Evolutionary conservation across 2,888 invertebrate genomes (phyloP).

Genomic region (Galeruca laticollis): DNA sequence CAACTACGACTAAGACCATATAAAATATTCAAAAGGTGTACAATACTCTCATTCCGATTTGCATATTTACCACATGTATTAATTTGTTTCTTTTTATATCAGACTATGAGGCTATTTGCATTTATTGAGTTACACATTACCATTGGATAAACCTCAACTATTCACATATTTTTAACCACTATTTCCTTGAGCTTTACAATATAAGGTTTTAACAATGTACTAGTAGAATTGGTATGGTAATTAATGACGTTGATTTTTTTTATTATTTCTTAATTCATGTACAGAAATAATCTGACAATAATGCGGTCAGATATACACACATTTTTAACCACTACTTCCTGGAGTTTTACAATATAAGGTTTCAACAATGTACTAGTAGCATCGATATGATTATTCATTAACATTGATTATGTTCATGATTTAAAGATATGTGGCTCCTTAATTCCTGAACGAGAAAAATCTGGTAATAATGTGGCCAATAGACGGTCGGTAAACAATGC

Average conservation of each 20-base stretch:
- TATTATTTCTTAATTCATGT: no score
- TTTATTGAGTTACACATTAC: not conserved
- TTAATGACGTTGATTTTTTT: no score
- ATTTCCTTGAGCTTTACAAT: not conserved
- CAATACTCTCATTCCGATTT: not conserved
- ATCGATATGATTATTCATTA: no score
- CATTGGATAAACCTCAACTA: slow-evolving; percentile 6
- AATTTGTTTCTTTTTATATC: not conserved
- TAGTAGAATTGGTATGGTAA: not conserved
- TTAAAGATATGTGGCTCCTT: no score
- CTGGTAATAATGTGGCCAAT: no score
- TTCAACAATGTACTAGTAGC: not conserved
- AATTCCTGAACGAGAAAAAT: no score
- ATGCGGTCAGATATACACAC: not conserved
- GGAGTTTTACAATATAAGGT: not conserved
- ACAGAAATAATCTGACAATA: no score
- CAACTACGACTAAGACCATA: not conserved
- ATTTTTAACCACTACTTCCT: not conserved
- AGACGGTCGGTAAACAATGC: no score
- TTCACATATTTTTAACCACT: not conserved
- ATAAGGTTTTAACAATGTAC: not conserved
- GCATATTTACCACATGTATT: not conserved
- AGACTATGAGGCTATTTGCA: not conserved
- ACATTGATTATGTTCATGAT: no score
- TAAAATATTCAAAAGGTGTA: not conserved